Evolutionary conservation across 2,797 vertebrate genomes (phyloP).

Genomic region (Gorsachius magnificus): DNA sequence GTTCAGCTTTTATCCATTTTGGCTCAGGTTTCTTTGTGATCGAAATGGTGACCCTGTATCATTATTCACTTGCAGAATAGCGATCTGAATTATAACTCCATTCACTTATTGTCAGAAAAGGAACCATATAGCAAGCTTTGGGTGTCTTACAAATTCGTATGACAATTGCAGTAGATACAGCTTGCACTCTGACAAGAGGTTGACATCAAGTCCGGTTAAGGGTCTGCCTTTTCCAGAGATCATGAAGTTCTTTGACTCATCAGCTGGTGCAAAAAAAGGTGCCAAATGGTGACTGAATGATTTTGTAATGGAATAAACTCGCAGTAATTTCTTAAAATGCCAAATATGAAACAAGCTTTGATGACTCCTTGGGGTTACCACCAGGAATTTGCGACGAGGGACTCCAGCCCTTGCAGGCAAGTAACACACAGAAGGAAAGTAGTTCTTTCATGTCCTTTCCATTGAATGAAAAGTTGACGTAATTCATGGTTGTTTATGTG

Average conservation of each 20-base stretch:
- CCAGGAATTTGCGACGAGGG: not conserved
- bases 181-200: not conserved
- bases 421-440: conserved; percentile 21
- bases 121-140: not conserved
- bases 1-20: conserved; percentile 30
- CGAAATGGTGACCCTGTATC: not conserved
- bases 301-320: conserved; percentile 20
- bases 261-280: not conserved
- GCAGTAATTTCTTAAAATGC: conserved; percentile 1
- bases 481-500: conserved; percentile 30
- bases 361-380: conserved; percentile 12
- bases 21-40: not conserved
- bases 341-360: not conserved
- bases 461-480: conserved; percentile 36
- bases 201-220: not conserved
- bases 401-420: conserved; percentile 14
- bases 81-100: not conserved
- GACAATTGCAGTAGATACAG: not conserved
- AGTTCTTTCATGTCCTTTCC: conserved; percentile 30
- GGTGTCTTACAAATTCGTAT: not conserved
- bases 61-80: not conserved
- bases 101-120: not conserved
- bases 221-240: not conserved
- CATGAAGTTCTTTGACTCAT: not conserved
- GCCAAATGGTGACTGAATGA: conserved; percentile 3